A percentile compares a stretch with the other conserved stretches of the same genome.
Conservation (phyloP, 2,888 invertebrate species). For the Eretmocerus hayati region DNA sequence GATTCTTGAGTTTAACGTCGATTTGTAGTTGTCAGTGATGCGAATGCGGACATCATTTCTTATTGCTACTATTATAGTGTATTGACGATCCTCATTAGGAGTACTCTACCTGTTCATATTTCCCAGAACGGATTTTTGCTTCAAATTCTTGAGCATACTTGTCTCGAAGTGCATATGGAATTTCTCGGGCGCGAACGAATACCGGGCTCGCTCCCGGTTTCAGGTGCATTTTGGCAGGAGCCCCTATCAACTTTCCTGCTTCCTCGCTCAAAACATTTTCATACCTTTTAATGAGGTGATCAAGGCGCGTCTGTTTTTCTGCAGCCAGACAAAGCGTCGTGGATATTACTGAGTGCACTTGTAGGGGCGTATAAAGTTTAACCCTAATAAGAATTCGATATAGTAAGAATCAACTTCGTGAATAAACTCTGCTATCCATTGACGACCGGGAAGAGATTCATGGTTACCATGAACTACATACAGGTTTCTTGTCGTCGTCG, state of each 20-base stretch:
- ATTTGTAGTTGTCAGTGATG: constrained; percentile 8
- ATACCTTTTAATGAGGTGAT: background rate
- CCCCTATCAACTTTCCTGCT: constrained; percentile 10
- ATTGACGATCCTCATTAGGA: background rate
- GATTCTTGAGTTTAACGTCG: constrained; percentile 7
- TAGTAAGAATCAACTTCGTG: background rate
- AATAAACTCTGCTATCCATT: background rate
- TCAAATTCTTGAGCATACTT: background rate
- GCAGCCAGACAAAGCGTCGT: background rate
- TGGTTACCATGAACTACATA: background rate
- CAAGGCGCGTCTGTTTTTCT: background rate
- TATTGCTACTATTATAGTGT: constrained; percentile 2
- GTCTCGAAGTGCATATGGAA: too few relatives aligned
- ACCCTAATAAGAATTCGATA: too few relatives aligned
- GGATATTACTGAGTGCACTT: background rate
- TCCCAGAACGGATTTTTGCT: background rate
- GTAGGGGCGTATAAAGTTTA: background rate
- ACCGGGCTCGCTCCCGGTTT: background rate
- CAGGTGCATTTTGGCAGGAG: background rate
- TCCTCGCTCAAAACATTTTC: constrained; percentile 9
- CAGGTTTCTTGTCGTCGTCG: background rate
- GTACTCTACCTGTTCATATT: constrained; percentile 1
- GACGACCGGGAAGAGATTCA: background rate
- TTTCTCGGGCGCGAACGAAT: background rate
- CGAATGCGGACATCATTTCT: background rate